phyloP scores from a whole-genome alignment of 2,113 vertebrate species.

The Arvicanthis niloticus region DNA sequence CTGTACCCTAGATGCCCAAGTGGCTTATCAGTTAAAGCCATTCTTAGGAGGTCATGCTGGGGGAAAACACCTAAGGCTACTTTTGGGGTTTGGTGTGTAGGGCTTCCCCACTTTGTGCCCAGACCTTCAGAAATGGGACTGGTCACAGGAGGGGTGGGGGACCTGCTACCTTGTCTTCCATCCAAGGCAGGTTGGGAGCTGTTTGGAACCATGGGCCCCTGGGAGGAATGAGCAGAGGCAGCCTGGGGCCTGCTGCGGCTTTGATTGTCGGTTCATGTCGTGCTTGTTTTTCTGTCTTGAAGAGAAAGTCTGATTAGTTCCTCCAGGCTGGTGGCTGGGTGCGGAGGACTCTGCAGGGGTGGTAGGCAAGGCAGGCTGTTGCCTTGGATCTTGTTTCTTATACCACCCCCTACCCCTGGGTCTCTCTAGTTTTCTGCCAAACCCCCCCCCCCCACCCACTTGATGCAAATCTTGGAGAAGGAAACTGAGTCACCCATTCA shows the following conservation, averaged over 20 bases:
- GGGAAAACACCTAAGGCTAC: conserved; percentile 47
- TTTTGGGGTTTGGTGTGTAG: not conserved
- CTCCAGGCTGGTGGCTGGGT: not conserved
- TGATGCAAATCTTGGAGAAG: not conserved
- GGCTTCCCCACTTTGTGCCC: not conserved
- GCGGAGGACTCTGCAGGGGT: not conserved
- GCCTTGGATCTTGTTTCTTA: not conserved
- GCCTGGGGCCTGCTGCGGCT: not conserved
- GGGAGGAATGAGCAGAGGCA: not conserved
- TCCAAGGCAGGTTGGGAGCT: not conserved
- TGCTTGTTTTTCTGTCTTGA: not conserved
- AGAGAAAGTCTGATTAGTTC: not conserved
- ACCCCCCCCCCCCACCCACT: not conserved
- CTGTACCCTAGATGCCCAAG: rapidly evolving
- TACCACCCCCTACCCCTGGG: not conserved
- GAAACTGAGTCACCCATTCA: not conserved
- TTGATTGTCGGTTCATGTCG: not conserved
- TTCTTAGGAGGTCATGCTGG: not conserved
- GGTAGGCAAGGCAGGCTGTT: not conserved
- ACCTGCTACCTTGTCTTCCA: rapidly evolving
- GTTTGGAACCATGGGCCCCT: rapidly evolving
- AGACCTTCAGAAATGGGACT: not conserved
- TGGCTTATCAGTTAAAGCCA: not conserved
- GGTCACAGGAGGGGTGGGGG: not conserved
- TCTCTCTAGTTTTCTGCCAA: not conserved